phyloP scores from a whole-genome alignment of 2,888 invertebrate genomes.

The Andrena praecox region DNA sequence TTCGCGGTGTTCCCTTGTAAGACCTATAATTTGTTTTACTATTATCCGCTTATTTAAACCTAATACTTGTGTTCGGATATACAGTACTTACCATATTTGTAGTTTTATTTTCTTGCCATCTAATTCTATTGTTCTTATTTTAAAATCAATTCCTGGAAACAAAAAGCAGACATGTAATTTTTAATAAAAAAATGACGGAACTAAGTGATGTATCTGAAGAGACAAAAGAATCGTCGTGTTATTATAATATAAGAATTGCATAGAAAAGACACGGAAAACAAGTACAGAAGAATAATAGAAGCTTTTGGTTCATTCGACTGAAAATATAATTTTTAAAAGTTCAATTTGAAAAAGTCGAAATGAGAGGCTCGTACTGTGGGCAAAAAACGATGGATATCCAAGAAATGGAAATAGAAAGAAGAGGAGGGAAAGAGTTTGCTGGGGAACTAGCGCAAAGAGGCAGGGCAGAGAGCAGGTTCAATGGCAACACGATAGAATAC shows the following conservation, averaged over 20 bases:
- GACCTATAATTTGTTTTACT: background rate
- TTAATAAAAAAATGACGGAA: background rate
- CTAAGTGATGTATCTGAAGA: background rate
- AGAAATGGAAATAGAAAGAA: too few species aligned
- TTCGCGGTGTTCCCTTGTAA: too few species aligned
- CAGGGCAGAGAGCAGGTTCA: too few species aligned
- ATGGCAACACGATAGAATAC: too few species aligned
- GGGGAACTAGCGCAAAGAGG: too few species aligned
- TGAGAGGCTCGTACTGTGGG: too few species aligned
- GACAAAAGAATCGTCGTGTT: too few species aligned
- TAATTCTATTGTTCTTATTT: slow-evolving; percentile 99
- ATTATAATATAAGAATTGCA: too few species aligned
- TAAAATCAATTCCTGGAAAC: slow-evolving; percentile 91
- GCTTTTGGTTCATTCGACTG: background rate
- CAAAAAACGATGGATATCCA: too few species aligned
- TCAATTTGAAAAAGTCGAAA: too few species aligned
- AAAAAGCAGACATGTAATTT: slow-evolving; percentile 22
- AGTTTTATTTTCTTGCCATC: slow-evolving; percentile 99
- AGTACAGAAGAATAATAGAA: background rate
- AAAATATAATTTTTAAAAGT: background rate
- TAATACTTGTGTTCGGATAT: background rate
- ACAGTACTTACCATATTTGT: slow-evolving; percentile 96
- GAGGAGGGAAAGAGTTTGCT: too few species aligned
- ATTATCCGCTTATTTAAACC: background rate
- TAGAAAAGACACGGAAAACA: background rate